Conservation (phyloP, 2,113 vertebrate species). For the Eupsittula cactorum region DNA sequence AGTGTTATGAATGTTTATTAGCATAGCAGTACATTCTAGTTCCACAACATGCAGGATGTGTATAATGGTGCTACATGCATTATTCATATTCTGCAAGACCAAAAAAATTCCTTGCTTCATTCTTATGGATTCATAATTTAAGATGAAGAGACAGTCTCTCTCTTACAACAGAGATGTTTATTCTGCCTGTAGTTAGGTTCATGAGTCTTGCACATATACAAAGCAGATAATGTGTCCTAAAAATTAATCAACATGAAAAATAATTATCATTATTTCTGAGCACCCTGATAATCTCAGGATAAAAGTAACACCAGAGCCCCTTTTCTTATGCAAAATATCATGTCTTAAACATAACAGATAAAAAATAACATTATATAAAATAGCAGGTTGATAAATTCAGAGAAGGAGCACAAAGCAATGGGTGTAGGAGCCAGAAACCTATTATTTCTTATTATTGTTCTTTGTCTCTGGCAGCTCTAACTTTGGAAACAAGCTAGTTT, state of each 20-base stretch:
- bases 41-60: neutral
- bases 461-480: neutral
- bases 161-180: neutral
- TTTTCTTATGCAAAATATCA: neutral
- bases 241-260: neutral
- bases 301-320: neutral
- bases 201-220: neutral
- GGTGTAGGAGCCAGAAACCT: neutral
- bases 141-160: neutral
- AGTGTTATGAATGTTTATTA: slow-evolving; percentile 22
- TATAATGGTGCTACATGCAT: slow-evolving; percentile 9
- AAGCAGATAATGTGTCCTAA: neutral
- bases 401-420: neutral
- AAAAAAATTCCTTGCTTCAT: slow-evolving; percentile 1
- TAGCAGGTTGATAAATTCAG: neutral
- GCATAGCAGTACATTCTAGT: neutral
- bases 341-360: neutral
- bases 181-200: neutral
- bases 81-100: slow-evolving; percentile 39
- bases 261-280: neutral
- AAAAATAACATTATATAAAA: neutral
- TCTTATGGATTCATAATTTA: slow-evolving; percentile 12
- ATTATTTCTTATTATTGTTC: neutral
- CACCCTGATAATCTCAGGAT: neutral
- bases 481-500: neutral